phyloP scores from a whole-genome alignment of 2,113 vertebrate species.

The Hyperoodon ampullatus region DNA sequence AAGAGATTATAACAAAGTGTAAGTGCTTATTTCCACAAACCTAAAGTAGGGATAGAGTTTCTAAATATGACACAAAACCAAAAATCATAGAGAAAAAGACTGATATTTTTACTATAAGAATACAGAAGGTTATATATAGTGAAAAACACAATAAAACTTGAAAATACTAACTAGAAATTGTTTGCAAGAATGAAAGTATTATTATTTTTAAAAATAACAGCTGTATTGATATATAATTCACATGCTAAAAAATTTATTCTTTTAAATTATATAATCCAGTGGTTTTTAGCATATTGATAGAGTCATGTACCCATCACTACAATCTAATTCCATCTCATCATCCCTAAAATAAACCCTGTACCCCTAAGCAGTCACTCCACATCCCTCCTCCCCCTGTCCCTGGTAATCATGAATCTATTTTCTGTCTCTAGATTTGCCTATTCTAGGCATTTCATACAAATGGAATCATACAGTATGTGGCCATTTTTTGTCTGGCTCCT shows the following conservation, averaged over 20 bases:
- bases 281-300: neutral
- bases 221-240: neutral
- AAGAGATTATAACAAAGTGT: neutral
- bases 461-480: neutral
- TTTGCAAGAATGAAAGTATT: neutral
- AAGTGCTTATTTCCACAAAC: slow-evolving; percentile 20
- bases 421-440: neutral
- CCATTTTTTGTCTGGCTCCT: neutral
- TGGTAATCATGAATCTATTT: neutral
- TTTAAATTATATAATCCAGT: neutral
- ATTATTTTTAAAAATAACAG: neutral
- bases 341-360: neutral
- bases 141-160: slow-evolving; percentile 26
- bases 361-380: neutral
- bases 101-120: neutral
- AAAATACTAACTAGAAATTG: neutral
- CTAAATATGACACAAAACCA: neutral
- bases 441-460: neutral
- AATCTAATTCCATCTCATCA: neutral
- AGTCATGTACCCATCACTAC: neutral
- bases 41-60: neutral
- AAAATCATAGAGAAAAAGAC: neutral
- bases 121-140: neutral
- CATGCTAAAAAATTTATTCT: neutral
- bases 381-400: neutral